Evolutionary conservation across 2,113 vertebrate species (phyloP), one percentile per base, ranked within the genome.

Genomic region (Rallus limicola): DNA sequence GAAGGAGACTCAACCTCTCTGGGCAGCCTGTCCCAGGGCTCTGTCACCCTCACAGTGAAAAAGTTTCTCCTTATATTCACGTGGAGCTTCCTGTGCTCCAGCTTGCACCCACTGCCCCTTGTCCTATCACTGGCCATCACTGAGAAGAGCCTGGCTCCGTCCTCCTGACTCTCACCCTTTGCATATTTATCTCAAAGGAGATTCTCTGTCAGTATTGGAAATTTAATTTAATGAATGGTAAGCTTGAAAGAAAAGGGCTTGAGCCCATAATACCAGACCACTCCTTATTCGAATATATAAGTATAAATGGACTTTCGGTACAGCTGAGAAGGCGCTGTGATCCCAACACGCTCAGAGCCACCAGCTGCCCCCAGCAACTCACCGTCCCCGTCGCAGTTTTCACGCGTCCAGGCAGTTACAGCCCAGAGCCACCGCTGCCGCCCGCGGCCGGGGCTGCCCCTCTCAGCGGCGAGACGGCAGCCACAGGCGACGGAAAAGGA

Each of bases 401-500:
- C 44, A 11, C 17, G 3, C 3, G 9, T 19, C 60, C 13, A 21
- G 5, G 44, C 44, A 9, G 44, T 46, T 33, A 24, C n/a, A 13
- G 5, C 1, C 52, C 21, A 16, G 1, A 1, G 40, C 26, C 34
- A 8, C 20, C 59, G 19, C 56, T 28, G 12, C 7, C 2, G 7
- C 1, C 21, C 3, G 58, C 36, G 19, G 48, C 9, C 0, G 10
- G 33, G 9, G 3, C 62, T 7, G 53, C 29, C 29, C 36, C 0
- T 11, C 16, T 9, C 2, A 16, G 23, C 5, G 31, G 11, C 4
- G 40, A 44, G 16, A 6, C 34, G 33, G 26, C 20, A 8, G 7
- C 3, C 26, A 21, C 6, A 11, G 46, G 11, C 2, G 9, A 14
- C 0, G 5, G 29, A 11, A 23, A 19, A 28, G 4, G 3, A 6